Conservation (phyloP, 1,140 invertebrate species). For the Protaetia brevitarsis region DNA sequence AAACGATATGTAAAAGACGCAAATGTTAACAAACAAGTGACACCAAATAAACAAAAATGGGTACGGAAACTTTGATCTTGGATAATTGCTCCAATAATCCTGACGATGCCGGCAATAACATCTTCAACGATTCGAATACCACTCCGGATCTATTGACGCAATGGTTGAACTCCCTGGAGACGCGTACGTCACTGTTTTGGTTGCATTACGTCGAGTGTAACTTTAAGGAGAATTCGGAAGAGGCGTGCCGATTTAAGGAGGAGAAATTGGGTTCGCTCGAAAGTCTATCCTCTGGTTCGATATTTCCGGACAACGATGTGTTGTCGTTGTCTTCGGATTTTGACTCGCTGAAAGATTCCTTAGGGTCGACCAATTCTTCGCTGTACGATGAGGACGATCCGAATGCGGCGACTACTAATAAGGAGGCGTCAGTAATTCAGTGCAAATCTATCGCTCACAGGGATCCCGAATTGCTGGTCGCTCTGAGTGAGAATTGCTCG, state of each 20-base stretch:
- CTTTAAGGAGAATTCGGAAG: constrained; percentile 25
- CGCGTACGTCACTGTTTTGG: constrained; percentile 42
- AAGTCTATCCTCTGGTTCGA: constrained; percentile 1
- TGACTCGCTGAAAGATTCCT: constrained; percentile 15
- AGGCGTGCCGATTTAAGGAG: constrained; percentile 19
- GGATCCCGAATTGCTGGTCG: constrained; percentile 44
- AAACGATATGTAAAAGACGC: not conserved
- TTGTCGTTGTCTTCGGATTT: no score
- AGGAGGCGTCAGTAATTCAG: constrained; percentile 22
- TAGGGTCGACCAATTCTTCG: not conserved
- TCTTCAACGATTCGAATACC: not conserved
- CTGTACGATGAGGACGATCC: not conserved
- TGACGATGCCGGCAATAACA: not conserved
- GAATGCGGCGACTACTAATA: not conserved
- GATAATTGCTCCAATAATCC: constrained; percentile 1
- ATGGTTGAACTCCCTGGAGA: constrained; percentile 44
- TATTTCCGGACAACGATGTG: not conserved
- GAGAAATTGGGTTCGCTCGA: constrained; percentile 25
- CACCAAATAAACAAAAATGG: constrained; percentile 13
- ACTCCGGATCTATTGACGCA: constrained; percentile 33
- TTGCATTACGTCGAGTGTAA: constrained; percentile 37
- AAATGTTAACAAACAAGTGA: not conserved
- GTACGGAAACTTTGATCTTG: constrained; percentile 10
- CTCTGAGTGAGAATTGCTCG: constrained; percentile 45
- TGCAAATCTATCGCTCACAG: constrained; percentile 46